Evolutionary conservation across 2,113 vertebrate species (phyloP).

Genomic region (Rhadina sibilatrix): DNA sequence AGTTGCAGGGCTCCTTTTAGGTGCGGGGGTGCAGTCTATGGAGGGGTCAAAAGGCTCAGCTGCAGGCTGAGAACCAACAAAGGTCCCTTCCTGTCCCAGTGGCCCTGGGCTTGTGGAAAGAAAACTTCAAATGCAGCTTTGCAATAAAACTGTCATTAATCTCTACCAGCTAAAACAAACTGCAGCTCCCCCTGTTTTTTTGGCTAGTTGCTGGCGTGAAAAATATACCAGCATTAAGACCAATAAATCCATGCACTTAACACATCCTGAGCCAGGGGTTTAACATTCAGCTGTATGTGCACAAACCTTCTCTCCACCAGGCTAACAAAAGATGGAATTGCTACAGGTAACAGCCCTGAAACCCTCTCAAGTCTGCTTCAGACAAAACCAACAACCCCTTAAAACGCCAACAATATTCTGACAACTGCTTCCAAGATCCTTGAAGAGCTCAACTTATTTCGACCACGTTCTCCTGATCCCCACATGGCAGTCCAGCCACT

Average conservation of each 20-base stretch:
- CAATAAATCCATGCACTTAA: neutral
- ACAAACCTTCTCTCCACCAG: neutral
- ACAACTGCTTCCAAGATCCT: neutral
- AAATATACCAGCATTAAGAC: neutral
- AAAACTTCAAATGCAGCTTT: neutral
- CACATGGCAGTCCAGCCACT: rapidly evolving
- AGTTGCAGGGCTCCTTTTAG: neutral
- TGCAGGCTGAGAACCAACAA: neutral
- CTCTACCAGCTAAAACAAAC: neutral
- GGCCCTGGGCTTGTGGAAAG: neutral
- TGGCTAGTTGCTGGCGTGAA: neutral
- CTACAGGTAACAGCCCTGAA: neutral
- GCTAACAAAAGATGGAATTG: neutral
- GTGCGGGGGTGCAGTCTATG: rapidly evolving
- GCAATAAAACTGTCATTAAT: neutral
- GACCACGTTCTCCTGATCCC: neutral
- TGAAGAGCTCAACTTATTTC: neutral
- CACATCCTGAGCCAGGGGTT: neutral
- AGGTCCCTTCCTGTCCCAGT: neutral
- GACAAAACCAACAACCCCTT: neutral
- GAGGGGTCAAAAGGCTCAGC: neutral
- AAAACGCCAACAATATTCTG: neutral
- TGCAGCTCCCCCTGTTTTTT: neutral
- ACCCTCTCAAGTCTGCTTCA: neutral
- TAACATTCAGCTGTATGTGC: neutral